phyloP scores from a whole-genome alignment of 2,888 invertebrate genomes.

The Leuctra nigra region DNA sequence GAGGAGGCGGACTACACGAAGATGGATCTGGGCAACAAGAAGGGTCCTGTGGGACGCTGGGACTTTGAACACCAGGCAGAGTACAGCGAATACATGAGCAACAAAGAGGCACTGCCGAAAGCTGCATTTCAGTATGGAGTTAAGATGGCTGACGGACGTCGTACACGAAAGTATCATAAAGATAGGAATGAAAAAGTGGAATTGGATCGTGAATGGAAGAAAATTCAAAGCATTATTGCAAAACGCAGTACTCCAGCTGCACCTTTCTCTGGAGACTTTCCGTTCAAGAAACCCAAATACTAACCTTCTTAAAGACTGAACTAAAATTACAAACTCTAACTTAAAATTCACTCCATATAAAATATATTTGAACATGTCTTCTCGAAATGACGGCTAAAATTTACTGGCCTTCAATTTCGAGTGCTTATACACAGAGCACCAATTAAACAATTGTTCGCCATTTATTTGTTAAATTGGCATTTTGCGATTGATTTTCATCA shows the following conservation, averaged over 20 bases:
- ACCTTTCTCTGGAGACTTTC: conserved; percentile 45
- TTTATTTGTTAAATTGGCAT: too few species aligned
- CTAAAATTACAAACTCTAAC: too few species aligned
- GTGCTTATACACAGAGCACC: too few species aligned
- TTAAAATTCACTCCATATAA: too few species aligned
- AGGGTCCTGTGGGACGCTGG: conserved; percentile 84
- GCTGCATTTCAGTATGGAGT: conserved; percentile 99
- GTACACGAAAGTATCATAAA: conserved; percentile 86
- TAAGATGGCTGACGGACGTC: conserved; percentile 95
- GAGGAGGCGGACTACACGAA: conserved; percentile 99
- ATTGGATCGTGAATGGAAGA: conserved; percentile 94
- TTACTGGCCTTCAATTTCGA: too few species aligned
- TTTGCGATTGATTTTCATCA: too few species aligned
- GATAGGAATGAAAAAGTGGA: conserved; percentile 95
- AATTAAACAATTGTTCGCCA: too few species aligned
- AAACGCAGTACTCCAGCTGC: conserved; percentile 60
- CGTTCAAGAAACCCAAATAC: conserved; percentile 61
- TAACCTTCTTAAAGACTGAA: too few species aligned
- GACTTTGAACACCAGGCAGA: conserved; percentile 99
- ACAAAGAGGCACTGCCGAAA: conserved; percentile 95
- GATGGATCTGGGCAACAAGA: conserved; percentile 99
- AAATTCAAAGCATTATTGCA: conserved; percentile 87
- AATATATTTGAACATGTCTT: too few species aligned
- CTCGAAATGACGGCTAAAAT: too few species aligned
- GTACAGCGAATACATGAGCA: conserved; percentile 98